Evolutionary conservation across 1,140 invertebrate species (phyloP), one percentile per base, ranked within the genome.

Genomic region (Sipha flava): DNA sequence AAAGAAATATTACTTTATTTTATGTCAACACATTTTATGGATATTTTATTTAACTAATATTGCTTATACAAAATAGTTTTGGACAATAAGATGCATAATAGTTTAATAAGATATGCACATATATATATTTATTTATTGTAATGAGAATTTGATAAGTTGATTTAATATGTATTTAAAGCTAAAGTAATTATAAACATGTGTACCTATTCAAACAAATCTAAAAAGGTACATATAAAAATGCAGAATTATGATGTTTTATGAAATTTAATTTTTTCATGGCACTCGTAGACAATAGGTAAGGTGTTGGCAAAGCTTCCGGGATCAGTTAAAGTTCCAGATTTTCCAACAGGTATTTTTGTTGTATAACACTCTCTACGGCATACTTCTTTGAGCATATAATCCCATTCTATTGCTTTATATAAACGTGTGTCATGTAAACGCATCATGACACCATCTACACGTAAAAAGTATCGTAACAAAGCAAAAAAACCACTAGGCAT

Each of bases 401-500:
- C 85, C 26, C 92, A 89, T 26, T 90, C 89, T 54, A 91, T 88
- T 85, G 97, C 93, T 84, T 95, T 92, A 85, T 96, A 95, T 82
- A 97, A 88, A 82, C 98, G 89, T 0, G 97, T 98, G 86, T 99
- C 98, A 84, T 94, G 92, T 23, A 97, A 90, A 81, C 93, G 88
- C 0, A 97, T 88, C 83, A 98, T 87, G 0, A 98, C 96, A 84
- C 93, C 90, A 85, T 99, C 98, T 6, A 99, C 94, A 85, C 98
- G 89, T 73, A 99, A 86, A 86, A 98, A 99, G 84, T 94, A 96
- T 83, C 97, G 89, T 34, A 96, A 85, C 0, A 99, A 86, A 72
- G 98, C 90, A 84, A 97, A 98, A 87, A 97, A 97, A 83, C 93
- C 93, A 37, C 90, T 90, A 1, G 94, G 94, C 97, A 99, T 99